phyloP scores from a whole-genome alignment of 2,113 vertebrate species.

The Apteryx mantelli region DNA sequence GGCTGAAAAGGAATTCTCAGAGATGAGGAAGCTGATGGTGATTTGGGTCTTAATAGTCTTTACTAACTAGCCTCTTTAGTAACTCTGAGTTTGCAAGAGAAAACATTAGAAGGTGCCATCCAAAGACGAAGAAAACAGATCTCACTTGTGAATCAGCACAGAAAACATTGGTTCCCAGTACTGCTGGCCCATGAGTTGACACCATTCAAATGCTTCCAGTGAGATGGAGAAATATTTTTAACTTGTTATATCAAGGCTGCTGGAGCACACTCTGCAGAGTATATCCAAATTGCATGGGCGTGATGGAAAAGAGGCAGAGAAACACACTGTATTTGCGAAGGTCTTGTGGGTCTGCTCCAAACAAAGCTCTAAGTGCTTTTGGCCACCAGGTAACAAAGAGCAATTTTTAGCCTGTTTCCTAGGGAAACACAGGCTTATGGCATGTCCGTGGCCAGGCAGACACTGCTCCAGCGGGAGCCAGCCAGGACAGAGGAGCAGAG shows the following conservation, averaged over 20 bases:
- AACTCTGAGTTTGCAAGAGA: not conserved
- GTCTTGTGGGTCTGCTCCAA: not conserved
- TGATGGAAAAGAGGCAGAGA: not conserved
- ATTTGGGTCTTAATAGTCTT: not conserved
- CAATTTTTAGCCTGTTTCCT: not conserved
- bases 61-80: not conserved
- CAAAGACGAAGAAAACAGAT: not conserved
- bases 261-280: not conserved
- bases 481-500: not conserved
- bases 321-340: not conserved
- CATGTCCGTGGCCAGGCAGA: not conserved
- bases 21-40: not conserved
- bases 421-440: not conserved
- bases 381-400: not conserved
- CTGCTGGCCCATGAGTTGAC: not conserved
- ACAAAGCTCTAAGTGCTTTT: not conserved
- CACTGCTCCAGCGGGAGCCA: not conserved
- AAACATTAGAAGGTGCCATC: not conserved
- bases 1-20: not conserved
- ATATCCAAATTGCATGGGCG: fast-evolving
- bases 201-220: not conserved
- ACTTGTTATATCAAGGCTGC: not conserved
- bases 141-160: not conserved
- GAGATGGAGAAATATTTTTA: not conserved
- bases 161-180: not conserved